Conservation (phyloP, 2,113 vertebrate species). For the Phycodurus eques region DNA sequence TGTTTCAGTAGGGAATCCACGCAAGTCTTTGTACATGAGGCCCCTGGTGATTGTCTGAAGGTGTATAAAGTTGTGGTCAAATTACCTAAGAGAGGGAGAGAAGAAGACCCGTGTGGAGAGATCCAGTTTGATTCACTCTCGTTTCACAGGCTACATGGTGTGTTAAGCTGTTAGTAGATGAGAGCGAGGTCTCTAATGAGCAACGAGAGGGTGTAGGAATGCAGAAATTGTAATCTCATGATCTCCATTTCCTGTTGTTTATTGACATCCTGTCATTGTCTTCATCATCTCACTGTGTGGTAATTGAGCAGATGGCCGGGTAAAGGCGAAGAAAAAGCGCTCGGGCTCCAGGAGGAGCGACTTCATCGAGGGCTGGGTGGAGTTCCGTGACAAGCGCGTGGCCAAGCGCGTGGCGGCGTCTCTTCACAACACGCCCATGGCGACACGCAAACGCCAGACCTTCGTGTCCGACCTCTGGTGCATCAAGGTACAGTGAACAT, state of each 20-base stretch:
- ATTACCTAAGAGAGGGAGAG: no score
- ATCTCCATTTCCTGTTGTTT: neutral
- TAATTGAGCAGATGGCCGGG: conserved; percentile 48
- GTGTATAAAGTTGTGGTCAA: no score
- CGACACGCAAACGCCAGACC: conserved; percentile 73
- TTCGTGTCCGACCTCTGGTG: conserved; percentile 83
- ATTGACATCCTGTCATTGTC: neutral
- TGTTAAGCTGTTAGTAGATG: no score
- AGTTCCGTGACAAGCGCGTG: conserved; percentile 84
- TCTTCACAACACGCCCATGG: conserved; percentile 84
- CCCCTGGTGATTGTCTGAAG: no score
- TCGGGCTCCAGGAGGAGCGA: conserved; percentile 69
- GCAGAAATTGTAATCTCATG: no score
- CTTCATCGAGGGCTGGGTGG: conserved; percentile 88
- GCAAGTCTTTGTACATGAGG: no score
- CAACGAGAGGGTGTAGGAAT: no score
- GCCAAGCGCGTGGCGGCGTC: conserved; percentile 81
- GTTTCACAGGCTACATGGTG: no score
- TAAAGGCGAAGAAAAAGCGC: conserved; percentile 75
- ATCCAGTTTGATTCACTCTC: no score
- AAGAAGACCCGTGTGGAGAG: no score
- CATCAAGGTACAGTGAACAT: conserved; percentile 76
- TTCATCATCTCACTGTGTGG: neutral
- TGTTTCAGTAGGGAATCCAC: no score
- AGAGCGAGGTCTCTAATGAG: no score